Percentiles rank a stretch among this genome's conserved stretches.
These are phyloP conservation scores for Rhinichthys osculus DNA, from an alignment of 2,797 vertebrate species.

Conservation along the genomic window DNA sequence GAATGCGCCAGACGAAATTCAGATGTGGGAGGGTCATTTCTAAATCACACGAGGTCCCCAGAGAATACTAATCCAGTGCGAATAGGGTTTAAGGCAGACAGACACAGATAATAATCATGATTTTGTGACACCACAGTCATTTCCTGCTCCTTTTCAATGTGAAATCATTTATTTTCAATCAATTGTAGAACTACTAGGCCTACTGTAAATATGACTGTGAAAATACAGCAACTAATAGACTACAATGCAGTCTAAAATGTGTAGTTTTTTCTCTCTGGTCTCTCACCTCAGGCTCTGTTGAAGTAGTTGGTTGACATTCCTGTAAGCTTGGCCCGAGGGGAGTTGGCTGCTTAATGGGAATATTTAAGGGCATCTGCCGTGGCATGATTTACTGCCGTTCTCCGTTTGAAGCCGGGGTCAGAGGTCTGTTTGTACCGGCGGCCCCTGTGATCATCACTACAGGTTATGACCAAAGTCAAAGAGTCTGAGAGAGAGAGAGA, in stretches of 20 bases:
- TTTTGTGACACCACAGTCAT: background rate
- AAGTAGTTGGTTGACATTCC: constrained; percentile 83
- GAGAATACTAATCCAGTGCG: too few species aligned
- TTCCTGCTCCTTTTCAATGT: background rate
- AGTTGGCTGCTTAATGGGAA: constrained; percentile 80
- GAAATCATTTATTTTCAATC: background rate
- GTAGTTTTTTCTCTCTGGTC: background rate
- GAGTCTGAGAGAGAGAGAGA: constrained; percentile 67
- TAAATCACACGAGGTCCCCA: too few species aligned
- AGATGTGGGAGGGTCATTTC: too few species aligned
- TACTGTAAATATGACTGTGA: background rate
- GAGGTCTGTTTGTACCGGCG: constrained; percentile 88
- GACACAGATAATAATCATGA: background rate
- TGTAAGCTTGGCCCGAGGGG: constrained; percentile 73
- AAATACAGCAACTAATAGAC: background rate
- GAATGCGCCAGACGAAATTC: too few species aligned
- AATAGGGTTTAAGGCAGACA: background rate
- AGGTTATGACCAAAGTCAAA: constrained; percentile 83
- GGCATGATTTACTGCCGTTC: constrained; percentile 89
- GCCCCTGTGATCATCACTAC: constrained; percentile 89
- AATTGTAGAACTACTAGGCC: constrained; percentile 2
- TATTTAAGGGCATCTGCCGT: constrained; percentile 57
- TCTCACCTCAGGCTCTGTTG: constrained; percentile 61
- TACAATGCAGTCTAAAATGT: constrained; percentile 1
- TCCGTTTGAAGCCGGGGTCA: constrained; percentile 87